Conservation (phyloP, 2,113 vertebrate genomes). For the Syngnathus scovelli region DNA sequence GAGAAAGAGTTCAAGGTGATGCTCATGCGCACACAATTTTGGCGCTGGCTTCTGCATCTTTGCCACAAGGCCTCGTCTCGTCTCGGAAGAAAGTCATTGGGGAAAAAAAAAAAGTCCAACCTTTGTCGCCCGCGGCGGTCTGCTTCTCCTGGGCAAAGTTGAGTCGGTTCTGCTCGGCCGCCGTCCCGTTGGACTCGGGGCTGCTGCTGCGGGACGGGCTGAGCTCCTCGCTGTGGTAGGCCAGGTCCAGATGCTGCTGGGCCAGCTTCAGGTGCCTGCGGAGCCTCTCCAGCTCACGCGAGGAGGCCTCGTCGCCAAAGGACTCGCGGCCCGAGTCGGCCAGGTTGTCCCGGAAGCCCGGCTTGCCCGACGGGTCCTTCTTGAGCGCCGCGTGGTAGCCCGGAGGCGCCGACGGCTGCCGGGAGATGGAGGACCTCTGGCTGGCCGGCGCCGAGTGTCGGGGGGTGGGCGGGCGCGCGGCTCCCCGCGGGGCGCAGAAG, state of each 20-base stretch:
- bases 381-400: conserved; percentile 81
- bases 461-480: conserved; percentile 21
- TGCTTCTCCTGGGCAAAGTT: conserved; percentile 89
- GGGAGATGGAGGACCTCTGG: conserved; percentile 63
- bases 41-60: too few relatives aligned
- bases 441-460: conserved; percentile 57
- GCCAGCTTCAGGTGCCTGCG: conserved; percentile 78
- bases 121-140: conserved; percentile 72
- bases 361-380: conserved; percentile 63
- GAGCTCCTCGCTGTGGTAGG: conserved; percentile 73
- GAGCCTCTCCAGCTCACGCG: conserved; percentile 72
- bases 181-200: conserved; percentile 82
- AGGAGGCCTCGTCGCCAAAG: conserved; percentile 65
- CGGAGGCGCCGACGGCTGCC: conserved; percentile 75
- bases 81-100: too few relatives aligned
- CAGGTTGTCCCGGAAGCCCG: conserved; percentile 72
- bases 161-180: conserved; percentile 83
- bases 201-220: conserved; percentile 82
- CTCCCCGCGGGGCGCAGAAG: conserved; percentile 48
- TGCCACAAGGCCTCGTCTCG: too few relatives aligned
- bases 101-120: conserved; percentile 24
- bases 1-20: neutral
- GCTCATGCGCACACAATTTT: too few relatives aligned
- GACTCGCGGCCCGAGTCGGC: conserved; percentile 61
- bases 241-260: conserved; percentile 82